These are phyloP conservation scores for Acipenser oxyrinchus DNA, from an alignment of 2,797 vertebrate species.

Conservation along the genomic window DNA sequence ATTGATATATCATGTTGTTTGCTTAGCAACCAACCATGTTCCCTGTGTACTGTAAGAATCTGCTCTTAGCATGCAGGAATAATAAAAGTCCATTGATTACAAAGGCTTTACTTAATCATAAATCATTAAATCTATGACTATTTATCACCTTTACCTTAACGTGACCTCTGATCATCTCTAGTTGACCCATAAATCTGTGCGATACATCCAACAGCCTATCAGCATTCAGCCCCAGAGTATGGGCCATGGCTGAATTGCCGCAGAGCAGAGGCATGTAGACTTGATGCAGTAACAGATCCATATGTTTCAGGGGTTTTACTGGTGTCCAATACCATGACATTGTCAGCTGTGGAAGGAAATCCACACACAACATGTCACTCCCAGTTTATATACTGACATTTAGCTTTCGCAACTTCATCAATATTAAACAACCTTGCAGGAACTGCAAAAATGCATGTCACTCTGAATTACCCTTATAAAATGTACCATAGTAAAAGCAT, in stretches of 20 bases:
- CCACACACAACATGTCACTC: too few species aligned
- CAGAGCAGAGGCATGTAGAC: constrained; percentile 23
- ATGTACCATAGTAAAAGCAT: too few species aligned
- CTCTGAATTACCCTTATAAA: too few species aligned
- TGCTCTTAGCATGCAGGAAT: not conserved
- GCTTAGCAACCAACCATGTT: not conserved
- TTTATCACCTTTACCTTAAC: constrained; percentile 19
- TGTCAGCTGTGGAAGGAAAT: constrained; percentile 11
- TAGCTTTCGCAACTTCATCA: too few species aligned
- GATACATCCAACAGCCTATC: constrained; percentile 19
- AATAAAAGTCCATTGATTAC: not conserved
- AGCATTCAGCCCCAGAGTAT: not conserved
- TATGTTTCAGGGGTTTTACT: constrained; percentile 16
- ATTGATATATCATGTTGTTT: not conserved
- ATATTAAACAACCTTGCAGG: too few species aligned
- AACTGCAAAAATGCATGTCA: too few species aligned
- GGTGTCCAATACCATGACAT: constrained; percentile 22
- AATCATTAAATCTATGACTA: not conserved
- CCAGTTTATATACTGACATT: too few species aligned
- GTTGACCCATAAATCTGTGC: constrained; percentile 17
- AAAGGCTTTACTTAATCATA: not conserved
- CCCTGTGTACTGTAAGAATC: not conserved
- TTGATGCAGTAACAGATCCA: constrained; percentile 22
- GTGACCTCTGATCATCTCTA: constrained; percentile 23
- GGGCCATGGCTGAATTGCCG: constrained; percentile 1